Evolutionary conservation across 1,140 invertebrate genomes (phyloP), one percentile per base, ranked within the genome.

Genomic region (Solen grandis): DNA sequence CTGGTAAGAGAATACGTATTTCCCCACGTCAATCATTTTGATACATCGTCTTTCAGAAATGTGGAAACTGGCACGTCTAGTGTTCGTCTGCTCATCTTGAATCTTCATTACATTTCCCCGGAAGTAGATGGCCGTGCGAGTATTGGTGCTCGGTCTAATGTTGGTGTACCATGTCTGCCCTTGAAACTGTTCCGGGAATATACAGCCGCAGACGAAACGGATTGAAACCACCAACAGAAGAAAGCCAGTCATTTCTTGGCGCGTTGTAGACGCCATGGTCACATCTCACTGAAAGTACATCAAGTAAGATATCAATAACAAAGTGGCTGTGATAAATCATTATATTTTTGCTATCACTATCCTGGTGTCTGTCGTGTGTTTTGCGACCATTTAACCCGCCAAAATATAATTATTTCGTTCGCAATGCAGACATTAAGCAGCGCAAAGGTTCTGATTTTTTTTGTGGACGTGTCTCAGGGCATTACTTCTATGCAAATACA

Each of bases 101-200:
- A 41, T 33, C 38, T 78, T 62, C 50, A 78, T 78, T 5, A 69
- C 36, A 68, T 82, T 25, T 31, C 69, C 33, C 36, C 80, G 57
- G 63, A 82, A 57, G 27, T 81, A 33, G 65, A 69, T 52, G 8
- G 62, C 35, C 16, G 52, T 63, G 38, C 74, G 50, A 52, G 66
- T 52, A 3, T 31, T 2, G n/a, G 36, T 38, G 36, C 35, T 22
- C 29, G 81, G 35, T 36, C 70, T 14, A 1, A 35, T 54, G 52
- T 80, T 46, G 35, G 62, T 78, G 36, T 78, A 55, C 75, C 75
- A 72, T 74, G 75, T 65, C 10, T 66, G 59, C 68, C 50, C 31
- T 74, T 81, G 60, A 66, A 82, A 68, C 74, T 82, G 3, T 38
- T 82, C 35, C 29, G 81, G 54, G 54, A 81, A 66, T 22, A 79